Base-by-base conservation (phyloP, 2,888 invertebrate species). In the Tenthredo notha region DNA sequence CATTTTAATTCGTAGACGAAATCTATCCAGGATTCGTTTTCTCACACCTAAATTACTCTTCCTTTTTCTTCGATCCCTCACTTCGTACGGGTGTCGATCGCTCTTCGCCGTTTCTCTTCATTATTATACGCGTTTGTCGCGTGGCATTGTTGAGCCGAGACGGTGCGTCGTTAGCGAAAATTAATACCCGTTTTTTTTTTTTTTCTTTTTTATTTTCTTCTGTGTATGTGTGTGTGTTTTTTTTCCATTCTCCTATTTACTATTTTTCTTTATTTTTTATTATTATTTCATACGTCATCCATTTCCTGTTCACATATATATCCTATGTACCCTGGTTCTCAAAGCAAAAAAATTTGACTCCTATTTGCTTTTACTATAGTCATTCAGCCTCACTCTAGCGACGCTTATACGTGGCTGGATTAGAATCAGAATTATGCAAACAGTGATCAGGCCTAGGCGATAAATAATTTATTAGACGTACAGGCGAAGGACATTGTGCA, bases 51-150 rank as follows among this genome's bases (percentile, higher is more conserved):
- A 2, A 3, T 61, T 61, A 4, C 67, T 67, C 33, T 29, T 61
- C 61, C 25, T 25, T n/a, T 74, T 74, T 29, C n/a, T 40, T 67
- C 67, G 25, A n/a, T 43, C 43, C 67, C 18, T 47, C 47, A 29
- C 47, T 43, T 50, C 33, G 54, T 67, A 4, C 25, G 25, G 50
- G 21, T 61, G 82, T 67, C 82, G 67, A 83, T 83, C 65, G 82
- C n/a, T 83, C 82, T 25, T 43, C 82, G 47, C 82, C 82, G 47
- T 83, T 83, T 83, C 82, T 83, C 82, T 83, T 83, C 82, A 83
- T 83, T 83, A 83, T 83, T 83, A 65, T 65, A 83, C 82, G 65
- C 82, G 82, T 83, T 83, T 83, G 82, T 83, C 82, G 82, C 47
- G 29, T 33, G 47, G 15, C 82, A 83, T 83, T 83, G 82, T 83